These are phyloP conservation scores for Drosophila kambysellisi DNA, from an alignment of 2,888 invertebrate species.

Conservation along the genomic window DNA sequence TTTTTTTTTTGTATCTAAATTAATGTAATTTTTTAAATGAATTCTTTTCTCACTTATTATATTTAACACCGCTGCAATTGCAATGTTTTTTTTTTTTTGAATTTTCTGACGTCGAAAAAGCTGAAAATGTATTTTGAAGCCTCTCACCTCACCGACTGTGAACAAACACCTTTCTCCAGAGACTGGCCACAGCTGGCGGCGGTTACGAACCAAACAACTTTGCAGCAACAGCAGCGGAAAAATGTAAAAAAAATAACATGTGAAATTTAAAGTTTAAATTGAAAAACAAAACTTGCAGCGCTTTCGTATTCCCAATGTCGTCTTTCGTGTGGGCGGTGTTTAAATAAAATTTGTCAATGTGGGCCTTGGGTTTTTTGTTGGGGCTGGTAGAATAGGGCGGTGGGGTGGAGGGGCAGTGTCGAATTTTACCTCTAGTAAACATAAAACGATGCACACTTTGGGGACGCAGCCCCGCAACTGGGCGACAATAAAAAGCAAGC, in stretches of 20 bases:
- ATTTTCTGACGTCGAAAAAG: conserved; percentile 25
- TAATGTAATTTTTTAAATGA: neutral
- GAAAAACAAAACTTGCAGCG: conserved; percentile 65
- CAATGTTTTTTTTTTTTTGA: conserved; percentile 18
- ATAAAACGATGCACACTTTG: conserved; percentile 77
- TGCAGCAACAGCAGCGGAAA: neutral
- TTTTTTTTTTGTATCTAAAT: neutral
- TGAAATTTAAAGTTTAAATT: conserved; percentile 74
- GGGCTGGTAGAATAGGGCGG: neutral
- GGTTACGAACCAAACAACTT: conserved; percentile 63
- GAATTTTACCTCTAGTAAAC: conserved; percentile 71
- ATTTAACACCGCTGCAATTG: conserved; percentile 6
- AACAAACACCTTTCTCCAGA: conserved; percentile 50
- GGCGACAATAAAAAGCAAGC: conserved; percentile 76
- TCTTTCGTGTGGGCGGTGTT: conserved; percentile 45
- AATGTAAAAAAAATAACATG: conserved; percentile 38
- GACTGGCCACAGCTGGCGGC: conserved; percentile 64
- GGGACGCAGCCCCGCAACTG: conserved; percentile 67
- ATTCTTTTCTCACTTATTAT: neutral
- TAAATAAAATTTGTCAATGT: conserved; percentile 62
- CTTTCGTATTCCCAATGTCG: conserved; percentile 39
- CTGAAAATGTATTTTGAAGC: conserved; percentile 40
- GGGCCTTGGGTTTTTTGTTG: neutral
- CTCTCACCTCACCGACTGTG: conserved; percentile 44
- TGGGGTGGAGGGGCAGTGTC: conserved; percentile 19